These are phyloP conservation scores for Apaloderma vittatum DNA, from an alignment of 2,113 vertebrate genomes.

Conservation along the genomic window DNA sequence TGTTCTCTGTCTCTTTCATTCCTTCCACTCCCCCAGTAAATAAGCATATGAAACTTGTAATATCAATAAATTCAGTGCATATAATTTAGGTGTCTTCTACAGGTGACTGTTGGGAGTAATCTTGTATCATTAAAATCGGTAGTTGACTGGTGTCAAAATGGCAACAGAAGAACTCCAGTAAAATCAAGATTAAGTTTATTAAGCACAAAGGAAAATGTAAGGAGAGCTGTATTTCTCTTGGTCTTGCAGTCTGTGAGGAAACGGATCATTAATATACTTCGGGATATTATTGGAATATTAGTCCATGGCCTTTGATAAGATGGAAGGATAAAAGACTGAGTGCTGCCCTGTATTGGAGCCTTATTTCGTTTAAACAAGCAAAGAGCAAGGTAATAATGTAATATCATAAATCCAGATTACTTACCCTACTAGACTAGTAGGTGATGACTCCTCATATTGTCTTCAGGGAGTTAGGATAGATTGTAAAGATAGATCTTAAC, in stretches of 20 bases:
- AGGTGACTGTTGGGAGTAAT: not conserved
- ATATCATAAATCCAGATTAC: not conserved
- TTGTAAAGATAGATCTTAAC: not conserved
- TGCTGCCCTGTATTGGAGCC: not conserved
- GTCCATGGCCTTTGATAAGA: not conserved
- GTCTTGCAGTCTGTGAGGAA: not conserved
- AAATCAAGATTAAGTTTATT: not conserved
- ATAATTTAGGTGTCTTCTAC: not conserved
- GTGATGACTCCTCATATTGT: not conserved
- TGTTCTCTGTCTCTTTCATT: not conserved
- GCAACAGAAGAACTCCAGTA: not conserved
- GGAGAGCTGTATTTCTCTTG: not conserved
- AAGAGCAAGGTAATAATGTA: not conserved
- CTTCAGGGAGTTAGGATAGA: not conserved
- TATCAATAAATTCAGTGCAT: not conserved
- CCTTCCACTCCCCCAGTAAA: not conserved
- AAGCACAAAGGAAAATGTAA: not conserved
- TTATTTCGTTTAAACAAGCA: not conserved
- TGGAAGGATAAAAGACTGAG: not conserved
- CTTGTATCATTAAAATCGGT: not conserved
- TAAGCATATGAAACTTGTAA: not conserved
- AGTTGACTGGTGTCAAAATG: not conserved
- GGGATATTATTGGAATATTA: not conserved
- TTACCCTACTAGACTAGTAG: not conserved
- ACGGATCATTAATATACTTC: not conserved